phyloP scores from a whole-genome alignment of 1,140 invertebrate species.

The Diorhabda carinulata region DNA sequence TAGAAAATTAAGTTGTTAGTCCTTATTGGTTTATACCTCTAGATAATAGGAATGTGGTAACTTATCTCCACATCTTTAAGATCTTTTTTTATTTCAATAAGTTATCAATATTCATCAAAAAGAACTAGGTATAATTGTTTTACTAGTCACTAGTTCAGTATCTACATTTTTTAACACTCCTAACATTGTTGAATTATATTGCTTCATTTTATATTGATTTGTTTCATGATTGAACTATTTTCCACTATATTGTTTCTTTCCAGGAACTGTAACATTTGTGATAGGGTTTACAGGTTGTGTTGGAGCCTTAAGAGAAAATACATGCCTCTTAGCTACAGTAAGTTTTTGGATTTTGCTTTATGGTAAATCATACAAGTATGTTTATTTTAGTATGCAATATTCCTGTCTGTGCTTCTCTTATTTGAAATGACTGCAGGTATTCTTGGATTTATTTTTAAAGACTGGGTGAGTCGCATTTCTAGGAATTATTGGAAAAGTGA shows the following conservation, averaged over 20 bases:
- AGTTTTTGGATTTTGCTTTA: slow-evolving; percentile 33
- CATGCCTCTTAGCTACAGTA: slow-evolving; percentile 81
- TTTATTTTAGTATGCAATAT: slow-evolving; percentile 84
- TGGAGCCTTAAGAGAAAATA: slow-evolving; percentile 88
- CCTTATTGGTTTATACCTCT: too few species aligned
- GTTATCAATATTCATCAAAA: too few species aligned
- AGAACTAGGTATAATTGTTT: too few species aligned
- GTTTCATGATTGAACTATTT: background rate
- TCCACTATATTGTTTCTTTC: slow-evolving; percentile 34
- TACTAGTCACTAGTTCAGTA: too few species aligned
- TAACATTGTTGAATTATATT: too few species aligned
- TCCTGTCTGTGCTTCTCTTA: slow-evolving; percentile 82
- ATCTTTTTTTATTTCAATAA: too few species aligned
- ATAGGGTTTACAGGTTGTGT: slow-evolving; percentile 96
- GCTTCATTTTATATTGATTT: too few species aligned
- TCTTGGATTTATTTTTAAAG: slow-evolving; percentile 93
- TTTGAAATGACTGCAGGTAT: slow-evolving; percentile 88
- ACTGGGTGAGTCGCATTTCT: slow-evolving; percentile 70
- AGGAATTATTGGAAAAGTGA: background rate
- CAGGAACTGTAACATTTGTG: slow-evolving; percentile 84
- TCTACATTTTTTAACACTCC: too few species aligned
- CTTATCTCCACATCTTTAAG: too few species aligned
- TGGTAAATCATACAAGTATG: slow-evolving; percentile 20
- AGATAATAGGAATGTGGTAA: too few species aligned
- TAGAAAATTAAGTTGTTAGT: too few species aligned